Conservation (phyloP, 1,140 invertebrate species). For the Vanessa tameamea region DNA sequence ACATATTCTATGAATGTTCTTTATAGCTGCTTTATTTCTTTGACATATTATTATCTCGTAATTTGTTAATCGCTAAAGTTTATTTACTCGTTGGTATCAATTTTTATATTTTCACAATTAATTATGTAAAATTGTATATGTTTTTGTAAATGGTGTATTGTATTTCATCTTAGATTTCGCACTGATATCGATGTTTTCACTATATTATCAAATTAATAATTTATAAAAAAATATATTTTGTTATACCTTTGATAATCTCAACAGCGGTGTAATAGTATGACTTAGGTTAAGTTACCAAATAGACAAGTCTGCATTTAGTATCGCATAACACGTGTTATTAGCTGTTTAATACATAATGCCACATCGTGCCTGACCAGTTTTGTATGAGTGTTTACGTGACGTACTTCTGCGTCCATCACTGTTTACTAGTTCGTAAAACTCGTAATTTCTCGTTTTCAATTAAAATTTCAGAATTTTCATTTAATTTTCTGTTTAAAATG, state of each 20-base stretch:
- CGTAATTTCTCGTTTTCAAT: background rate
- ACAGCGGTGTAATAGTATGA: slow-evolving; percentile 17
- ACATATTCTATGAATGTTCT: slow-evolving; percentile 57
- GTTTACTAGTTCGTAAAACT: slow-evolving; percentile 10
- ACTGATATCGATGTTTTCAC: slow-evolving; percentile 7
- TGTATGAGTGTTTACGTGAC: slow-evolving; percentile 45
- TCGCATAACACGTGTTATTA: slow-evolving; percentile 56
- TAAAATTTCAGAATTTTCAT: background rate
- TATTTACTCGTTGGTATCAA: slow-evolving; percentile 56
- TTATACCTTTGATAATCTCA: slow-evolving; percentile 48
- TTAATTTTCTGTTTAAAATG: background rate
- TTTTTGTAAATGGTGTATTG: slow-evolving; percentile 15
- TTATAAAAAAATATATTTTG: slow-evolving; percentile 44
- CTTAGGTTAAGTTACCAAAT: slow-evolving; percentile 71
- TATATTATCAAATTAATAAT: slow-evolving; percentile 32
- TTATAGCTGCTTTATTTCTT: slow-evolving; percentile 49
- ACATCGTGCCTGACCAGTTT: slow-evolving; percentile 71
- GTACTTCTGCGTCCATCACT: background rate
- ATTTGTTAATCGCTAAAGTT: slow-evolving; percentile 47
- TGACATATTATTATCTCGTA: slow-evolving; percentile 48
- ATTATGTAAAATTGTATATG: slow-evolving; percentile 11
- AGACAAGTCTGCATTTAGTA: slow-evolving; percentile 71
- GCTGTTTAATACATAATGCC: slow-evolving; percentile 53
- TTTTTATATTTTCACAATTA: slow-evolving; percentile 30
- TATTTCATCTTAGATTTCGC: slow-evolving; percentile 16